Percentiles rank a stretch among this genome's conserved stretches.
Evolutionary conservation across 2,797 vertebrate species (phyloP).

Genomic region (Tokudaia tokunoshimensis): DNA sequence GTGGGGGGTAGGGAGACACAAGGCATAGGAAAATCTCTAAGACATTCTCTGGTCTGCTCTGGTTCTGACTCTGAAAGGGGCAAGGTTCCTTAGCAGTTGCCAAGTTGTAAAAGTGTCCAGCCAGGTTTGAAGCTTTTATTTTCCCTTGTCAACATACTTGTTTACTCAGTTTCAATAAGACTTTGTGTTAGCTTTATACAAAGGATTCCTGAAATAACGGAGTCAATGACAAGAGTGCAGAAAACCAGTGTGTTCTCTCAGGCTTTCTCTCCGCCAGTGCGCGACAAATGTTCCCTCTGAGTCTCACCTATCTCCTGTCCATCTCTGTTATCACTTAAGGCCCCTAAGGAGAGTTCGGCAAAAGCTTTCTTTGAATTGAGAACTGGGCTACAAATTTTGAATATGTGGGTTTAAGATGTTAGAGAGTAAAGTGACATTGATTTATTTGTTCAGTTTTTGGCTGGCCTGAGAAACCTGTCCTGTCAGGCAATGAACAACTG

Average conservation of each 20-base stretch:
- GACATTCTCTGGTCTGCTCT: neutral
- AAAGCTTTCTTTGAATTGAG: constrained; percentile 53
- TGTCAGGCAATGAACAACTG: constrained; percentile 77
- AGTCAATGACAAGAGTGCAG: neutral
- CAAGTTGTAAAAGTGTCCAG: constrained; percentile 27
- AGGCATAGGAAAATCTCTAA: neutral
- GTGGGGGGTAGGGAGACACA: neutral
- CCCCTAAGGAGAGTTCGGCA: neutral
- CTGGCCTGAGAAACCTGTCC: constrained; percentile 80
- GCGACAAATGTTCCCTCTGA: neutral
- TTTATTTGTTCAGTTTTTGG: constrained; percentile 77
- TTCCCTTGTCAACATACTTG: neutral
- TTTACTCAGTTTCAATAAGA: constrained; percentile 22
- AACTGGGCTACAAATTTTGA: constrained; percentile 65
- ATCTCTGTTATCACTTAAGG: constrained; percentile 10
- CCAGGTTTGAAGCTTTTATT: constrained; percentile 3
- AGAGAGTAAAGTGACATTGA: constrained; percentile 76
- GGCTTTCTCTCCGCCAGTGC: neutral
- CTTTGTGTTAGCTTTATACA: neutral
- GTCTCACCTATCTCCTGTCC: neutral
- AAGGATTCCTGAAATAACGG: neutral
- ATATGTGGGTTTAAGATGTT: constrained; percentile 53
- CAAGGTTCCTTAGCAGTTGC: neutral
- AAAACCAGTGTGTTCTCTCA: neutral
- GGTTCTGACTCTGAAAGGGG: neutral